Evolutionary conservation across 2,888 invertebrate species (phyloP).

Genomic region (Hartigia nigra): DNA sequence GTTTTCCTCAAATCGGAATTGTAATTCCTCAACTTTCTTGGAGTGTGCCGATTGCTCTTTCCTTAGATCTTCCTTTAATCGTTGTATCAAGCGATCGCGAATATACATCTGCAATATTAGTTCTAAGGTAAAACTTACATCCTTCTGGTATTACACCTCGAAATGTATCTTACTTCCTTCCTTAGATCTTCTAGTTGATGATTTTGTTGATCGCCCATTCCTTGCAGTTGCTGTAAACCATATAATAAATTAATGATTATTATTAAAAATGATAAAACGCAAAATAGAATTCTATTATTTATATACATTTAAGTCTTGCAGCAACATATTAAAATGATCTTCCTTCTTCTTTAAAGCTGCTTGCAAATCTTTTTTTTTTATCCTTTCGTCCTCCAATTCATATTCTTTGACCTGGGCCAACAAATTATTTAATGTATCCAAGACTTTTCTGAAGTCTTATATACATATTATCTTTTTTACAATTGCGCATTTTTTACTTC

Average conservation of each 20-base stretch:
- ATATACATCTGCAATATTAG: constrained; percentile 34
- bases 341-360: constrained; percentile 34
- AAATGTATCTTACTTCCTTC: constrained; percentile 34
- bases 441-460: neutral
- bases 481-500: constrained; percentile 27
- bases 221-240: constrained; percentile 28
- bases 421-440: neutral
- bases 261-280: neutral
- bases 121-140: neutral
- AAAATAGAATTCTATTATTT: neutral
- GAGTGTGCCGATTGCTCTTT: constrained; percentile 32
- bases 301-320: neutral
- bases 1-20: constrained; percentile 29
- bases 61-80: constrained; percentile 39
- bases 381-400: constrained; percentile 46
- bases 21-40: constrained; percentile 43
- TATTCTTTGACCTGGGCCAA: constrained; percentile 45
- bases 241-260: neutral
- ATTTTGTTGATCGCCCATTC: constrained; percentile 32
- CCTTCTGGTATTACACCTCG: neutral
- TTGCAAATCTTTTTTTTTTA: constrained; percentile 40
- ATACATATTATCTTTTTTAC: neutral
- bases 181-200: constrained; percentile 34
- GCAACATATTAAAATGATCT: constrained; percentile 32
- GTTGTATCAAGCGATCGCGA: constrained; percentile 34